Percentiles rank a stretch among this genome's conserved stretches.
phyloP scores from a whole-genome alignment of 2,113 vertebrate genomes.

The Mola mola region DNA sequence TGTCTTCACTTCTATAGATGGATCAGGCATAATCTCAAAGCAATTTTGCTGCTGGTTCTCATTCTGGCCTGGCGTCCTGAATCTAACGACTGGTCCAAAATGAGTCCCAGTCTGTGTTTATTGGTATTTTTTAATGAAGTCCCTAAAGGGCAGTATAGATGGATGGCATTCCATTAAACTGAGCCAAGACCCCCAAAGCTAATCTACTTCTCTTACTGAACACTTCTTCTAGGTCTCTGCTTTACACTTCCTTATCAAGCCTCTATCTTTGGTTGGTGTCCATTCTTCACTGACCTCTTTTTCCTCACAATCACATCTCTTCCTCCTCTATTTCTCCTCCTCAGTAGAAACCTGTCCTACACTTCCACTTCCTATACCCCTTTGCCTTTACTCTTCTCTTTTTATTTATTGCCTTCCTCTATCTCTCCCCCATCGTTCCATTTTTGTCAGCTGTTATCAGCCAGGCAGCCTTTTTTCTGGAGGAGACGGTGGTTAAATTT shows the following conservation, averaged over 20 bases:
- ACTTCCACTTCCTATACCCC: slow-evolving; percentile 11
- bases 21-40: slow-evolving; percentile 16
- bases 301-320: slow-evolving; percentile 11
- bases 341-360: slow-evolving; percentile 2
- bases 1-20: slow-evolving; percentile 1
- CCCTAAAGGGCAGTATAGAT: slow-evolving; percentile 47
- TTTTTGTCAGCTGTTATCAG: slow-evolving; percentile 15
- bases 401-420: slow-evolving; percentile 4
- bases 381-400: slow-evolving; percentile 13
- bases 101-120: slow-evolving; percentile 42
- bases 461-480: slow-evolving; percentile 5
- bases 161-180: slow-evolving; percentile 49
- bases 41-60: slow-evolving; percentile 16
- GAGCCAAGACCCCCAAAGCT: slow-evolving; percentile 32
- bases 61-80: slow-evolving; percentile 9
- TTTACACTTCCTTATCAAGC: slow-evolving; percentile 1
- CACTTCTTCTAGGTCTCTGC: slow-evolving; percentile 22
- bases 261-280: slow-evolving; percentile 5
- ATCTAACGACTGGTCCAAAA: slow-evolving; percentile 40
- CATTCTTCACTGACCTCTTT: slow-evolving; percentile 20
- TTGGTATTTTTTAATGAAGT: slow-evolving; percentile 60
- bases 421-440: not conserved
- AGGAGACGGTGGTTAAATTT: slow-evolving; percentile 17
- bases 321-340: slow-evolving; percentile 8
- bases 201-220: slow-evolving; percentile 16